Conservation (phyloP, 1,140 invertebrate genomes). For the Gryllus bimaculatus region DNA sequence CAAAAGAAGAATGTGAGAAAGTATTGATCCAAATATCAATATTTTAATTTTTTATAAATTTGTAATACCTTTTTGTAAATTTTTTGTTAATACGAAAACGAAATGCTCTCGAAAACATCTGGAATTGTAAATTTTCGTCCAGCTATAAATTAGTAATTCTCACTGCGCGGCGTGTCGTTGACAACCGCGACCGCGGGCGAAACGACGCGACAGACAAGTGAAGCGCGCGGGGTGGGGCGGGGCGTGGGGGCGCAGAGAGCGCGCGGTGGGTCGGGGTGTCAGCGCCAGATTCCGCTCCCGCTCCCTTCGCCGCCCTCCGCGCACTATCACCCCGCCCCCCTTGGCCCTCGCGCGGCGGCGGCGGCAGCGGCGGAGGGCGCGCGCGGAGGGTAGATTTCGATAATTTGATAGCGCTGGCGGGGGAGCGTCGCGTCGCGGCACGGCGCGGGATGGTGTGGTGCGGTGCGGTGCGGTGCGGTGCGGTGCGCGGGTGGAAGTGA, state of each 20-base stretch:
- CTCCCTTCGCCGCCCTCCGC: neutral
- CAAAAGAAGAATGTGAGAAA: no score
- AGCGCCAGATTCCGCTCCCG: neutral
- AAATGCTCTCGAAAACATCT: no score
- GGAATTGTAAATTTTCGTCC: no score
- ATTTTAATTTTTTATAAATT: no score
- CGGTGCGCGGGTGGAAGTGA: neutral
- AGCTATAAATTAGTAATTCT: neutral
- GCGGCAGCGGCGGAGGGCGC: no score
- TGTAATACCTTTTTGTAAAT: no score
- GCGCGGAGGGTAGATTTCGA: neutral
- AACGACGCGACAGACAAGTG: neutral
- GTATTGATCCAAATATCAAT: no score
- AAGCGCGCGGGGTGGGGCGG: neutral
- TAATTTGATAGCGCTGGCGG: neutral
- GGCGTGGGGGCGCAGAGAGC: no score
- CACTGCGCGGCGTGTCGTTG: neutral
- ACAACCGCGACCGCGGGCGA: neutral
- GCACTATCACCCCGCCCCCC: no score
- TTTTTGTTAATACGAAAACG: no score
- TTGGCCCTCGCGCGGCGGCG: neutral
- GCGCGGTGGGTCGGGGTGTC: neutral
- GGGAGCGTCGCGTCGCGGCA: neutral
- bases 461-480: no score
- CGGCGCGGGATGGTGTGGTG: no score